Percentiles rank a stretch among this genome's conserved stretches.
Evolutionary conservation across 2,113 vertebrate genomes (phyloP).

Genomic region (Pleuronectes platessa): DNA sequence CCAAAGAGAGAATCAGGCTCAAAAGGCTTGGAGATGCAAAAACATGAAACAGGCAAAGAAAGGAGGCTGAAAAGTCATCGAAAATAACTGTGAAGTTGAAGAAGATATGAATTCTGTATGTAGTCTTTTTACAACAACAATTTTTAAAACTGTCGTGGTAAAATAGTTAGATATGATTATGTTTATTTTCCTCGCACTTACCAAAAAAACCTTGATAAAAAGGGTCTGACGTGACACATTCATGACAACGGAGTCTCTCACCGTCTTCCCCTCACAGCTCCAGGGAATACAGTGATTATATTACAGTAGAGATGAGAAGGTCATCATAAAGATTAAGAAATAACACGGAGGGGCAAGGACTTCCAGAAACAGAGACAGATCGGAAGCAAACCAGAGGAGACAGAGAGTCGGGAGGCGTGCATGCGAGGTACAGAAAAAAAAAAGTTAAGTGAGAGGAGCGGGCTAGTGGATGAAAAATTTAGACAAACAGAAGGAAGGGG

Average conservation of each 20-base stretch:
- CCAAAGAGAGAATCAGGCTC: conserved; percentile 5
- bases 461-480: conserved; percentile 49
- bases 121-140: neutral
- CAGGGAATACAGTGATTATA: neutral
- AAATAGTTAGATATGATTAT: neutral
- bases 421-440: conserved; percentile 12
- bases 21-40: neutral
- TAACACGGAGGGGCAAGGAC: neutral
- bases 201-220: neutral
- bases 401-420: conserved; percentile 25
- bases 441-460: conserved; percentile 15
- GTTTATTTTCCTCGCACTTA: neutral
- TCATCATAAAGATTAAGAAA: neutral
- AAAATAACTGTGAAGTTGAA: neutral
- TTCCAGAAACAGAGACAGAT: neutral
- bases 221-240: neutral
- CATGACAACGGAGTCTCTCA: neutral
- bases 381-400: conserved; percentile 8
- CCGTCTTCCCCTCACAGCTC: neutral
- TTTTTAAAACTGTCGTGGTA: neutral
- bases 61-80: neutral
- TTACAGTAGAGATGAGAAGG: neutral
- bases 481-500: conserved; percentile 24
- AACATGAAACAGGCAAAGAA: neutral
- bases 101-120: neutral